Conservation (phyloP, 1,140 invertebrate species). For the Argopecten irradians region DNA sequence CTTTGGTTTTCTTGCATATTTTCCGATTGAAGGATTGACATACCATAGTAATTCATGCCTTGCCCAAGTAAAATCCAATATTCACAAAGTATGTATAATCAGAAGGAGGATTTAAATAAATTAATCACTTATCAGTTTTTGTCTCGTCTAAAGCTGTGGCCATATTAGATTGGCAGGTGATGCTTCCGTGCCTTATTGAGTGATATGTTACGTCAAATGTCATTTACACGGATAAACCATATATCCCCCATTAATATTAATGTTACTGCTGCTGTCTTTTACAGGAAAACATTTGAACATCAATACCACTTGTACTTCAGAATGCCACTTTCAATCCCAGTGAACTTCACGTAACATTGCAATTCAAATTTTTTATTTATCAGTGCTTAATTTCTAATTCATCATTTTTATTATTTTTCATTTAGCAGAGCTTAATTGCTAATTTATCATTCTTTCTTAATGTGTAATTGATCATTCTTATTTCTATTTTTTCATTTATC, state of each 20-base stretch:
- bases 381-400: no score
- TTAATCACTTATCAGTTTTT: slow-evolving; percentile 15
- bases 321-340: no score
- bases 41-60: neutral
- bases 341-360: no score
- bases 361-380: no score
- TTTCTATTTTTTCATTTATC: no score
- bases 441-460: no score
- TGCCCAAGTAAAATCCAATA: slow-evolving; percentile 1
- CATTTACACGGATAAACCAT: neutral
- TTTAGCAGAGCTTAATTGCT: no score
- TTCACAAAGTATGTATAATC: slow-evolving; percentile 23
- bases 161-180: neutral
- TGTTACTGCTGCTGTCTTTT: neutral
- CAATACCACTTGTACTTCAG: no score
- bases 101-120: neutral
- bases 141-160: neutral
- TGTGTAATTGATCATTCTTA: no score
- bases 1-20: slow-evolving; percentile 20
- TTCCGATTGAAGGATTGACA: neutral
- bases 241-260: neutral
- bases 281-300: neutral
- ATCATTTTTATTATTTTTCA: no score
- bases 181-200: neutral
- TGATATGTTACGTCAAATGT: neutral